Evolutionary conservation across 2,797 vertebrate species (phyloP).

Genomic region (Sparus aurata): DNA sequence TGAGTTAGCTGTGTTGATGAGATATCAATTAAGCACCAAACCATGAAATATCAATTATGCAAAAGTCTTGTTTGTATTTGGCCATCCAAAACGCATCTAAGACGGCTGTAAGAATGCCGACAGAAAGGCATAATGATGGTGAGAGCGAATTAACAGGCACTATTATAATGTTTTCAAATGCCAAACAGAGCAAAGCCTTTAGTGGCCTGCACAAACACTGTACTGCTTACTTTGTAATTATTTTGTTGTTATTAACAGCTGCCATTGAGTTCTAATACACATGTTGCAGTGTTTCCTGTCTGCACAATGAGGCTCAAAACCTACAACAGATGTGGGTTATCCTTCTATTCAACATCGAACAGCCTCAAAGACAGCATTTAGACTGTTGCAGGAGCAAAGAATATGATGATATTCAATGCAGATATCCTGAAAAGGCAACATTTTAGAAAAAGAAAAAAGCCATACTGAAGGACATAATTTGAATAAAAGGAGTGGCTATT

Average conservation of each 20-base stretch:
- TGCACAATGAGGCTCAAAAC: neutral
- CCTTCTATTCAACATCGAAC: neutral
- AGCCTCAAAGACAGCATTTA: neutral
- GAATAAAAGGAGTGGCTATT: neutral
- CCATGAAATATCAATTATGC: slow-evolving; percentile 52
- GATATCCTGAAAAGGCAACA: neutral
- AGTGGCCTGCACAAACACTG: slow-evolving; percentile 13
- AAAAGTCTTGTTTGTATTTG: slow-evolving; percentile 49
- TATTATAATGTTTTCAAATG: slow-evolving; percentile 40
- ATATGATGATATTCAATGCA: neutral
- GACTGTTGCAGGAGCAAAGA: neutral
- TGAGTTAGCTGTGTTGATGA: slow-evolving; percentile 51
- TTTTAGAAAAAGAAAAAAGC: too few relatives aligned
- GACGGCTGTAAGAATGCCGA: slow-evolving; percentile 11
- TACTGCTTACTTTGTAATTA: slow-evolving; percentile 8
- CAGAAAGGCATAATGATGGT: slow-evolving; percentile 1
- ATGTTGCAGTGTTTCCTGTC: slow-evolving; percentile 4
- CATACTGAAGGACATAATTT: too few relatives aligned
- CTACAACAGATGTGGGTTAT: neutral
- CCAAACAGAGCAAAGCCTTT: slow-evolving; percentile 37
- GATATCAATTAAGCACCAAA: slow-evolving; percentile 49
- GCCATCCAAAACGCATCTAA: slow-evolving; percentile 36
- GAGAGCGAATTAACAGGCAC: slow-evolving; percentile 35
- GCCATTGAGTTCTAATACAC: slow-evolving; percentile 24
- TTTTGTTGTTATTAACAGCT: slow-evolving; percentile 25